phyloP scores from a whole-genome alignment of 2,888 invertebrate genomes.

The Polydrusus pterygomalis region DNA sequence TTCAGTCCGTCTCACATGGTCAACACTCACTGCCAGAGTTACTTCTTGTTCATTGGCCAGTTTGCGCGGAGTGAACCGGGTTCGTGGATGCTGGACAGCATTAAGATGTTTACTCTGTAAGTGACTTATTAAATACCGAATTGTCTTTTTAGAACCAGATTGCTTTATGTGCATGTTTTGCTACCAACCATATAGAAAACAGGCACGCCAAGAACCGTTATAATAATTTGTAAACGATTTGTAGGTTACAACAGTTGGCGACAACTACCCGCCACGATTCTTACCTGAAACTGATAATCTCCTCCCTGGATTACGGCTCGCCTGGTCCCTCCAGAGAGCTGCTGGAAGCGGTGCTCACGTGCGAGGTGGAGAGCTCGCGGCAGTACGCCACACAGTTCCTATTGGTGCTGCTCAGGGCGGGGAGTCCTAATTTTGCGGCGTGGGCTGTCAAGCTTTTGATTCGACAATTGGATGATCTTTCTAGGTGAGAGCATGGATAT shows the following conservation, averaged over 20 bases:
- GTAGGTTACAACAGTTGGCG: conserved; percentile 86
- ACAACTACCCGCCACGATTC: conserved; percentile 90
- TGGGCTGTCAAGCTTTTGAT: conserved; percentile 93
- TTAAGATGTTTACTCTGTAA: conserved; percentile 85
- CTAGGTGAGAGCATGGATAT: no score
- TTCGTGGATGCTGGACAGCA: conserved; percentile 81
- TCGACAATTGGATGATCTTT: conserved; percentile 89
- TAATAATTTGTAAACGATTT: background rate
- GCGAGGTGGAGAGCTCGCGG: conserved; percentile 77
- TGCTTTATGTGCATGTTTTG: no score
- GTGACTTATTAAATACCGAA: no score
- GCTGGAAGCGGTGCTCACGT: conserved; percentile 73
- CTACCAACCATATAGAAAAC: no score
- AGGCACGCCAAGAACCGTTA: no score
- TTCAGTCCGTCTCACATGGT: conserved; percentile 92
- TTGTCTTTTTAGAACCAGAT: no score
- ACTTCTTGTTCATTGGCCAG: conserved; percentile 94
- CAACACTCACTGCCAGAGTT: conserved; percentile 94
- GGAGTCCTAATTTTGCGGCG: conserved; percentile 82
- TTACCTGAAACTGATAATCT: conserved; percentile 94
- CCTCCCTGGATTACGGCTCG: conserved; percentile 90
- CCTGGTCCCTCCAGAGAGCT: conserved; percentile 80
- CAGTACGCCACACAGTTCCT: conserved; percentile 95
- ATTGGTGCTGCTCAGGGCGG: conserved; percentile 87
- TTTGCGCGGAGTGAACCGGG: conserved; percentile 84